phyloP scores from a whole-genome alignment of 2,113 vertebrate species.

The Kobus ellipsiprymnus region DNA sequence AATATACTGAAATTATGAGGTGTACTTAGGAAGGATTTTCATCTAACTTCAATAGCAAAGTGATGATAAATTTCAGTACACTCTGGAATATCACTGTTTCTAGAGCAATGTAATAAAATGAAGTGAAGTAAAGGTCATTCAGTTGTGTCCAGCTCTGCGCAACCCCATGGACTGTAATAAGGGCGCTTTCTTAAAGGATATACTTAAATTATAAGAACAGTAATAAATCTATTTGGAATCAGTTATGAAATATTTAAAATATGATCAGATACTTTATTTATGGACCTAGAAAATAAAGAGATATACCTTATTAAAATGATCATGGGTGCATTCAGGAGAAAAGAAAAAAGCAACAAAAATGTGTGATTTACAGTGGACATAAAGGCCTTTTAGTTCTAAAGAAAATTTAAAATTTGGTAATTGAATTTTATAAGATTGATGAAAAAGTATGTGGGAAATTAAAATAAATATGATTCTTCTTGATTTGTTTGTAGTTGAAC shows the following conservation, averaged over 20 bases:
- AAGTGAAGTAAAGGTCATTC: not conserved
- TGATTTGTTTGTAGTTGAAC: not conserved
- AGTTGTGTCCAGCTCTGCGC: not conserved
- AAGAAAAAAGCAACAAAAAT: not conserved
- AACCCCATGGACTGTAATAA: not conserved
- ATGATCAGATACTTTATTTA: not conserved
- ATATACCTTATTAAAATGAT: not conserved
- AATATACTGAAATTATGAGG: not conserved
- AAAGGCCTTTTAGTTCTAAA: not conserved
- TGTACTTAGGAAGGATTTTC: not conserved
- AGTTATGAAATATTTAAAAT: not conserved
- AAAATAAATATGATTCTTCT: not conserved
- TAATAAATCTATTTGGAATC: not conserved
- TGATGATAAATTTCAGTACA: not conserved
- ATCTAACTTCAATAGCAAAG: not conserved
- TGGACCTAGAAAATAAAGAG: not conserved
- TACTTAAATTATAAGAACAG: not conserved
- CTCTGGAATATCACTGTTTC: not conserved
- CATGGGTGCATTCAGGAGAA: accelerated
- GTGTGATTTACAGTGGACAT: not conserved
- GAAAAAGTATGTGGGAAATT: not conserved
- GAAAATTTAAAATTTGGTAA: not conserved
- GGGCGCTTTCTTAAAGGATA: not conserved
- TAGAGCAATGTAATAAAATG: not conserved
- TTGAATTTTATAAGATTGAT: not conserved